Evolutionary conservation across 2,888 invertebrate genomes (phyloP).

Genomic region (Drosophila aldrichi): DNA sequence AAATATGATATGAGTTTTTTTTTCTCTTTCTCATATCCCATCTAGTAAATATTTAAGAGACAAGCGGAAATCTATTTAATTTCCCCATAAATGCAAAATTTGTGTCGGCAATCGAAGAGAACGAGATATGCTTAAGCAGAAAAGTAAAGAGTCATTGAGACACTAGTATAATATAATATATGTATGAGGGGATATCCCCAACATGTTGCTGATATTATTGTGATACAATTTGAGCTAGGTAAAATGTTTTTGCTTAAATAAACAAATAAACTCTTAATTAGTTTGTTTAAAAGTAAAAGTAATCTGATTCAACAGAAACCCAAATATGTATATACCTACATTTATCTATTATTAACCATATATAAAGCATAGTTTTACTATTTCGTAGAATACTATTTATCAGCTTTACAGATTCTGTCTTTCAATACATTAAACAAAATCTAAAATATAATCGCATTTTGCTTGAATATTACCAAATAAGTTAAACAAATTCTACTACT

Average conservation of each 20-base stretch:
- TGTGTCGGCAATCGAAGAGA: conserved; percentile 37
- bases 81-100: conserved; percentile 49
- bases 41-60: conserved; percentile 46
- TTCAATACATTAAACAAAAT: too few species aligned
- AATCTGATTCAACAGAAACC: too few species aligned
- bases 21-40: conserved; percentile 26
- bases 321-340: too few species aligned
- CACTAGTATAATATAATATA: background rate
- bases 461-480: background rate
- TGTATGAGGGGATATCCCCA: background rate
- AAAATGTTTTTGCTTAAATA: too few species aligned
- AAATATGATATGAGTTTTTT: conserved; percentile 66
- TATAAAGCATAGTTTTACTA: too few species aligned
- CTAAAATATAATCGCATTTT: too few species aligned
- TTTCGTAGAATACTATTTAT: background rate
- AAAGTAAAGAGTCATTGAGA: background rate
- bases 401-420: background rate
- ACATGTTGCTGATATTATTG: background rate
- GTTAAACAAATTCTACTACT: background rate
- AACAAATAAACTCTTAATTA: too few species aligned
- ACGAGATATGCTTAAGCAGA: conserved; percentile 10
- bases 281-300: too few species aligned
- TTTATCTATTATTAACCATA: too few species aligned
- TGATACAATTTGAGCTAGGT: too few species aligned
- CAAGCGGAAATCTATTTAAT: conserved; percentile 63